phyloP scores from a whole-genome alignment of 2,113 vertebrate species.

The Ginglymostoma cirratum region DNA sequence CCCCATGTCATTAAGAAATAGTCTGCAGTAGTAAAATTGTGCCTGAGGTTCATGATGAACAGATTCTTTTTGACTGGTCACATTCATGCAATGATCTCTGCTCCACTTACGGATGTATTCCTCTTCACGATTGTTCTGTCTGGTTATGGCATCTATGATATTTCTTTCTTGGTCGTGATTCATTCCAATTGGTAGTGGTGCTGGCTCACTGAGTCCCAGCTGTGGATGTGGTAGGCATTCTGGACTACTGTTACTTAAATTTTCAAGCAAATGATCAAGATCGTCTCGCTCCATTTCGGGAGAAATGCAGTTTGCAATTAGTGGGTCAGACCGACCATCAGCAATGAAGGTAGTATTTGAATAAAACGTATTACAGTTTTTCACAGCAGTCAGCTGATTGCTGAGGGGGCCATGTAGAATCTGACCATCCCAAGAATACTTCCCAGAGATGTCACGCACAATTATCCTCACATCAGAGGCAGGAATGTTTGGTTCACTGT shows the following conservation, averaged over 20 bases:
- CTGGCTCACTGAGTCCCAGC: slow-evolving; percentile 74
- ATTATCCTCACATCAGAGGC: slow-evolving; percentile 85
- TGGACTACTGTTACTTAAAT: slow-evolving; percentile 74
- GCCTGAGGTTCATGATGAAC: slow-evolving; percentile 69
- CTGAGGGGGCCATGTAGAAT: slow-evolving; percentile 77
- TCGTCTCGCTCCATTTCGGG: slow-evolving; percentile 65
- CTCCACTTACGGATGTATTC: slow-evolving; percentile 60
- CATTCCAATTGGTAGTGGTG: slow-evolving; percentile 74
- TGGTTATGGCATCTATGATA: slow-evolving; percentile 69
- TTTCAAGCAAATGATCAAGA: slow-evolving; percentile 75
- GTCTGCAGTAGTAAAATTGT: slow-evolving; percentile 89
- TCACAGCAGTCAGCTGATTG: slow-evolving; percentile 41
- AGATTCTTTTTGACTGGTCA: slow-evolving; percentile 64
- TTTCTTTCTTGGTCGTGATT: slow-evolving; percentile 69
- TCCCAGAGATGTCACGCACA: slow-evolving; percentile 91
- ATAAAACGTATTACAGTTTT: slow-evolving; percentile 25
- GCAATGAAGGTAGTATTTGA: slow-evolving; percentile 41
- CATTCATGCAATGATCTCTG: slow-evolving; percentile 54
- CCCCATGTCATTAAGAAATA: slow-evolving; percentile 83
- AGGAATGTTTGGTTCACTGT: slow-evolving; percentile 42
- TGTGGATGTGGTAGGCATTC: slow-evolving; percentile 81
- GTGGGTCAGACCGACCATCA: slow-evolving; percentile 39
- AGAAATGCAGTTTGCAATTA: background rate
- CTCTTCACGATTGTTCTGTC: slow-evolving; percentile 69
- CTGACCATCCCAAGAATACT: slow-evolving; percentile 89